A percentile compares a stretch with the other conserved stretches of the same genome.
These are phyloP conservation scores for Myiopsitta monachus DNA, from an alignment of 2,113 vertebrate species.

Conservation along the genomic window DNA sequence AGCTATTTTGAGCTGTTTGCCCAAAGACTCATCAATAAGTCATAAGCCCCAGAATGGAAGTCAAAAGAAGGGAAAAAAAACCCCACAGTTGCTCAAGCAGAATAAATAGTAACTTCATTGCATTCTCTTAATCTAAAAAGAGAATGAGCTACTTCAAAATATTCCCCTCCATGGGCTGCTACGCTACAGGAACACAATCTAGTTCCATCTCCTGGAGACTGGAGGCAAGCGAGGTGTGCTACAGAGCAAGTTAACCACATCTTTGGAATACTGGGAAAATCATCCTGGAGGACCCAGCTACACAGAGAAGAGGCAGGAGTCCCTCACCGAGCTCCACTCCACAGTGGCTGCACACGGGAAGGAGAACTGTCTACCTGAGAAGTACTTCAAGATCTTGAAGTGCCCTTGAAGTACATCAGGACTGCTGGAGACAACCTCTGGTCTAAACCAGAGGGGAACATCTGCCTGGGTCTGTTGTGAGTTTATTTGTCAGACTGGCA, in stretches of 20 bases:
- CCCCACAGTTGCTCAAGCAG: conserved; percentile 43
- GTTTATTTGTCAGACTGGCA: neutral
- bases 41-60: conserved; percentile 59
- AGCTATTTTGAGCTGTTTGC: conserved; percentile 65
- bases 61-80: conserved; percentile 33
- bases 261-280: neutral
- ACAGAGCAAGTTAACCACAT: neutral
- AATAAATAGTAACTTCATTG: conserved; percentile 59
- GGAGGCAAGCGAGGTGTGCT: neutral
- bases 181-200: neutral
- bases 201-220: neutral
- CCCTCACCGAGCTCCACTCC: neutral
- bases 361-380: neutral
- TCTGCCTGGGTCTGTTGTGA: neutral
- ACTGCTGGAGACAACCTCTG: neutral
- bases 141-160: conserved; percentile 16
- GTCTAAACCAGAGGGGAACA: neutral
- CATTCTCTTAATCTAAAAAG: conserved; percentile 15
- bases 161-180: neutral
- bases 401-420: neutral
- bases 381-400: neutral
- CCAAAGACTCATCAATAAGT: conserved; percentile 68
- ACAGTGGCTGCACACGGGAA: neutral
- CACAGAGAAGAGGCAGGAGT: neutral
- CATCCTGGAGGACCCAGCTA: neutral